A percentile compares a stretch with the other conserved stretches of the same genome.
phyloP scores from a whole-genome alignment of 2,113 vertebrate genomes.

The Bagarius yarrelli region DNA sequence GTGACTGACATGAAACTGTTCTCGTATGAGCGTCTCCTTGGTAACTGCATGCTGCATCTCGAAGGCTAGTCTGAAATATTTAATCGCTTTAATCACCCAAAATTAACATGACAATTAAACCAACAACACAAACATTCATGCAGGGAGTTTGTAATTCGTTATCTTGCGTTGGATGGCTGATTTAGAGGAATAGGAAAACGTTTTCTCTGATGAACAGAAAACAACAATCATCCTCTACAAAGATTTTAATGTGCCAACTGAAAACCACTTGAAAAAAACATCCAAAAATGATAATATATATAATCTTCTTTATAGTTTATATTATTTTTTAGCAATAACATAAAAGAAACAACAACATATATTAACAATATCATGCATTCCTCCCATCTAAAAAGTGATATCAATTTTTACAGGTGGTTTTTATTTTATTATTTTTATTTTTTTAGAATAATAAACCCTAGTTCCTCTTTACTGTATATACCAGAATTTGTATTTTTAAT shows the following conservation, averaged over 20 bases:
- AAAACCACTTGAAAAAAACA: background rate
- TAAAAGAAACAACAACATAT: too few species aligned
- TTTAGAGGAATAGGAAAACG: conserved; percentile 23
- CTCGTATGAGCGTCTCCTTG: conserved; percentile 65
- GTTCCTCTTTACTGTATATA: background rate
- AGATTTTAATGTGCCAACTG: background rate
- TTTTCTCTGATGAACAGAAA: conserved; percentile 35
- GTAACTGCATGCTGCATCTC: conserved; percentile 63
- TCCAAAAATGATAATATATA: background rate
- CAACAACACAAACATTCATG: conserved; percentile 61
- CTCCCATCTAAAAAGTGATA: too few species aligned
- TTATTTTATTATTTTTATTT: too few species aligned
- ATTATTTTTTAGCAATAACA: background rate
- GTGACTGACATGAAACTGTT: conserved; percentile 58
- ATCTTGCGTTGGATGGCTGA: conserved; percentile 42
- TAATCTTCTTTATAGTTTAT: background rate
- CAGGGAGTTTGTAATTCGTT: conserved; percentile 52
- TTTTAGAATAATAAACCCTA: background rate
- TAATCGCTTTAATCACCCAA: conserved; percentile 64
- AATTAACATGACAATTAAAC: conserved; percentile 69
- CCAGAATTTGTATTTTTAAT: background rate
- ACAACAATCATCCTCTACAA: conserved; percentile 43
- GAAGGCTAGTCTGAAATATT: conserved; percentile 60
- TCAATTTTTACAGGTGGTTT: too few species aligned
- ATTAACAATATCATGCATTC: too few species aligned